Evolutionary conservation across 2,113 vertebrate genomes (phyloP).

Genomic region (Mus spicilegus): DNA sequence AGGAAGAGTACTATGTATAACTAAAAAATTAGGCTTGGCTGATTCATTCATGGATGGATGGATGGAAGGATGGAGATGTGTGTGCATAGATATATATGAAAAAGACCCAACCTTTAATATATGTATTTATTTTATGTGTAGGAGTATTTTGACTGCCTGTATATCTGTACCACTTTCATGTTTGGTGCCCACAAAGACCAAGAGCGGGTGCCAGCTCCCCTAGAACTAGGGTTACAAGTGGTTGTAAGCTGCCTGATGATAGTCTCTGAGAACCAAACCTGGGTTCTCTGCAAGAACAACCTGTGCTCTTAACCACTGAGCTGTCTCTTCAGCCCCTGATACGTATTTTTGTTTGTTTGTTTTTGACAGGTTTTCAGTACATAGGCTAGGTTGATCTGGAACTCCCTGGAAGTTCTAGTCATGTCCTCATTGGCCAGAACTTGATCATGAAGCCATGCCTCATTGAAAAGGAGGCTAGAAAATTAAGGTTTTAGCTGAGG

Average conservation of each 20-base stretch:
- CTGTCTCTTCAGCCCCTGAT: not conserved
- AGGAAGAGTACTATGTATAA: too few relatives aligned
- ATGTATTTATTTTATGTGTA: not conserved
- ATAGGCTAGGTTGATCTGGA: not conserved
- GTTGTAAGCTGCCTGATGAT: not conserved
- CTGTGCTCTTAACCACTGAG: not conserved
- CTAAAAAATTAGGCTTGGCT: not conserved
- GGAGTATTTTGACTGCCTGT: not conserved
- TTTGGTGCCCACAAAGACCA: not conserved
- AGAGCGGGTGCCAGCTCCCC: not conserved
- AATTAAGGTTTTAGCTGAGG: constrained; percentile 19
- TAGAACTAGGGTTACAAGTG: not conserved
- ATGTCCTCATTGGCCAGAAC: constrained; percentile 1
- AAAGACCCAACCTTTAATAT: not conserved
- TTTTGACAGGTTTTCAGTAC: not conserved
- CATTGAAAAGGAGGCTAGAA: not conserved
- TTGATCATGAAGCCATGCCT: not conserved
- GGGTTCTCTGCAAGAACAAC: not conserved
- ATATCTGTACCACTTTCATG: not conserved
- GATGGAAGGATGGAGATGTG: too few relatives aligned
- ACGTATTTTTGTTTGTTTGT: not conserved
- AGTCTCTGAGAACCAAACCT: not conserved
- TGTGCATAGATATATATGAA: too few relatives aligned
- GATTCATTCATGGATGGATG: not conserved
- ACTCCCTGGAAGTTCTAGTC: not conserved